Conservation (phyloP, 2,113 vertebrate species). For the Anarhynchus alexandrinus region DNA sequence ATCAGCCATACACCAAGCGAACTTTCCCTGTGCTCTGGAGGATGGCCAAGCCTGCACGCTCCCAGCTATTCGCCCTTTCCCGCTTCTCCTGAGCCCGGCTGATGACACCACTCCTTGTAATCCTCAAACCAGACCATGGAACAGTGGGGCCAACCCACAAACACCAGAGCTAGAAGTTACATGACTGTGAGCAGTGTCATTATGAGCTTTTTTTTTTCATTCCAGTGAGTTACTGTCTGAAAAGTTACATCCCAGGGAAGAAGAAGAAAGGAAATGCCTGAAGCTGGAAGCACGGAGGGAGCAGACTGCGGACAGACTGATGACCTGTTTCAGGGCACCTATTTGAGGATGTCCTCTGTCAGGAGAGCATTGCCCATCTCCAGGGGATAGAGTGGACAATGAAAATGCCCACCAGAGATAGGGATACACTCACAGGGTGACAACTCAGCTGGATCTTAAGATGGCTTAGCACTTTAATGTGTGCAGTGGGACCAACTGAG, state of each 20-base stretch:
- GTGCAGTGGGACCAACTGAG: background rate
- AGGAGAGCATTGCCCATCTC: background rate
- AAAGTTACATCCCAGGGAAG: background rate
- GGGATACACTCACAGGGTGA: background rate
- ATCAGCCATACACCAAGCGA: background rate
- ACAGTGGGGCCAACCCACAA: background rate
- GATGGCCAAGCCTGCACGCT: background rate
- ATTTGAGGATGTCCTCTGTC: background rate
- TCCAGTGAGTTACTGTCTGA: background rate
- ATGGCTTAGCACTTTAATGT: background rate
- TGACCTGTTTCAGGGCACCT: background rate
- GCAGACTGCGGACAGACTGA: background rate
- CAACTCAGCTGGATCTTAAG: background rate
- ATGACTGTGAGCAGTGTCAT: fast-evolving
- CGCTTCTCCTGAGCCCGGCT: background rate
- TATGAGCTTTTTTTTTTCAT: background rate
- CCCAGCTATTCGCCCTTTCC: background rate
- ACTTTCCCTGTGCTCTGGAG: background rate
- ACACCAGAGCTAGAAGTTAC: background rate
- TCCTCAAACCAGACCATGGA: background rate
- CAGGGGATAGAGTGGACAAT: background rate
- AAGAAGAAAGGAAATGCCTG: background rate
- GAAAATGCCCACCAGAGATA: background rate
- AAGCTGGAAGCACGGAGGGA: background rate
- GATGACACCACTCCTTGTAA: background rate